Conservation (phyloP, 2,113 vertebrate species). For the Cyprinus carpio region DNA sequence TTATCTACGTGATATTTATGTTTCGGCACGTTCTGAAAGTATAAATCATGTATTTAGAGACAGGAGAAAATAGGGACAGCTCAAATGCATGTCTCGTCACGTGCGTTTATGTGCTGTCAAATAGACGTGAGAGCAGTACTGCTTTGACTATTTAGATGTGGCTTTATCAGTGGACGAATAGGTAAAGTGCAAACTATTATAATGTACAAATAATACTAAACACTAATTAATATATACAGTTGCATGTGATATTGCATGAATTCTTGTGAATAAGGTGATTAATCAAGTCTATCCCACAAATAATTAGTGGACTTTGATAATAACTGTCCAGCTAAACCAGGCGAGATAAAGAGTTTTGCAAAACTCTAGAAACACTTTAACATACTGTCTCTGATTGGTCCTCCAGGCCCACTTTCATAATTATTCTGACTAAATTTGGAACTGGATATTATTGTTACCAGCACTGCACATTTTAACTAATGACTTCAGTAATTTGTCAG, state of each 20-base stretch:
- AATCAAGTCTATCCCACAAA: background rate
- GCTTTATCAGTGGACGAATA: conserved; percentile 1
- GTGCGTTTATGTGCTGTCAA: background rate
- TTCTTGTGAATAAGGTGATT: background rate
- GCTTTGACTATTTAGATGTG: background rate
- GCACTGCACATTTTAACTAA: background rate
- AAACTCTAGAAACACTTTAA: background rate
- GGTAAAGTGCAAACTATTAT: conserved; percentile 24
- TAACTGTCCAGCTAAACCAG: background rate
- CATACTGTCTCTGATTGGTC: background rate
- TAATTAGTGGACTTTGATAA: background rate
- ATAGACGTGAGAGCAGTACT: background rate
- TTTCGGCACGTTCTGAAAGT: background rate
- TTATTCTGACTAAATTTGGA: no score
- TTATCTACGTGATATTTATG: background rate
- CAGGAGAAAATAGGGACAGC: background rate
- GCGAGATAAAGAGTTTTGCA: background rate
- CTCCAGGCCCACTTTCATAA: no score
- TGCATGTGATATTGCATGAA: background rate
- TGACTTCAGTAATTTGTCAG: background rate
- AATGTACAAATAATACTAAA: background rate
- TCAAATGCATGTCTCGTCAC: background rate
- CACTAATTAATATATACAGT: background rate
- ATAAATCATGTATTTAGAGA: background rate
- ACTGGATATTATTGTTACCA: background rate